A percentile compares a stretch with the other conserved stretches of the same genome.
Evolutionary conservation across 2,888 invertebrate genomes (phyloP).

Genomic region (Allolobophora icterica): DNA sequence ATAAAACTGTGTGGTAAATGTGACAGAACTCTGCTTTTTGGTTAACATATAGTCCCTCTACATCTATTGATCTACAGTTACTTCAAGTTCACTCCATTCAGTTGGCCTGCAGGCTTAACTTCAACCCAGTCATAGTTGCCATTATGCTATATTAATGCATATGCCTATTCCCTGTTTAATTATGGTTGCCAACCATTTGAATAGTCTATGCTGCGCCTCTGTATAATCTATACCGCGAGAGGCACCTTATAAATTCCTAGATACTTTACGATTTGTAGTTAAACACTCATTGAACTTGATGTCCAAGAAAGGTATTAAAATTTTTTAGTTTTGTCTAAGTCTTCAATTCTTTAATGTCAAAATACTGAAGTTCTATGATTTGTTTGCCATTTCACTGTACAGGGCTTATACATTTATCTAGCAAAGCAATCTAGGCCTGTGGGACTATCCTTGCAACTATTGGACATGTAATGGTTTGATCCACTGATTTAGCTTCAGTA

Average conservation of each 20-base stretch:
- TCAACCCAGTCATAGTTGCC: neutral
- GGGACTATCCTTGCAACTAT: neutral
- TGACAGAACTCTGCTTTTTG: neutral
- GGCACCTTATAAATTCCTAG: no score
- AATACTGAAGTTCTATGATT: neutral
- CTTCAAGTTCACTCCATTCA: neutral
- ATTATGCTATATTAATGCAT: no score
- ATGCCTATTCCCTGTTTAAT: neutral
- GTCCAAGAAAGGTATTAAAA: neutral
- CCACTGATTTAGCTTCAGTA: neutral
- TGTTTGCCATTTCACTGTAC: neutral
- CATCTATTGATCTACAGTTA: neutral
- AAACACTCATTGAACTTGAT: neutral
- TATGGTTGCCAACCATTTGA: neutral
- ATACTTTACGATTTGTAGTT: no score
- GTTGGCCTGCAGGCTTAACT: neutral
- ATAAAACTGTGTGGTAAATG: neutral
- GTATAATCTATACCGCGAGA: no score
- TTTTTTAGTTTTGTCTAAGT: neutral
- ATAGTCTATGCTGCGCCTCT: no score
- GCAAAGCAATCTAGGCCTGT: no score
- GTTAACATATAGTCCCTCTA: neutral
- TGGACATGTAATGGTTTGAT: no score
- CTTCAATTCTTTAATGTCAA: neutral
- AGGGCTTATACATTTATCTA: neutral